phyloP scores from a whole-genome alignment of 2,888 invertebrate species.

The Spialia ferax region DNA sequence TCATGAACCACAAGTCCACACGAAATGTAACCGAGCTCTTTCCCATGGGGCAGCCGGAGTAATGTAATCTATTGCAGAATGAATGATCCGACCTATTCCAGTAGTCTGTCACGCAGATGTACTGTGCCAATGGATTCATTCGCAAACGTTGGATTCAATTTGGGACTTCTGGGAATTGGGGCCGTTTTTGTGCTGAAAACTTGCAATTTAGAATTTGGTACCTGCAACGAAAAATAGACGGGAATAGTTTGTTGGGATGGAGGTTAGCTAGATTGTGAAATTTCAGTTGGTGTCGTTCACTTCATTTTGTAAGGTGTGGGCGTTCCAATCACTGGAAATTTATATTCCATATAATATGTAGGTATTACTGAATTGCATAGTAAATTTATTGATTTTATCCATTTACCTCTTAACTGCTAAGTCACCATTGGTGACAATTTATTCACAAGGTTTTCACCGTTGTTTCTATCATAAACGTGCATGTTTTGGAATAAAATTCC shows the following conservation, averaged over 20 bases:
- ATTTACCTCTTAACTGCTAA: no score
- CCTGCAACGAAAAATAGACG: constrained; percentile 18
- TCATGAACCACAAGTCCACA: background rate
- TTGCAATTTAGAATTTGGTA: constrained; percentile 40
- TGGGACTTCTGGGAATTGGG: constrained; percentile 34
- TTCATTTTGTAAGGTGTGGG: background rate
- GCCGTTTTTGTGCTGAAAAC: constrained; percentile 30
- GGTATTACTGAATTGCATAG: no score
- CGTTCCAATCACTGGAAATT: no score
- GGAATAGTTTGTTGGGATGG: background rate
- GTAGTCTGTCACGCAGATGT: constrained; percentile 30
- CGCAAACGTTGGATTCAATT: constrained; percentile 39
- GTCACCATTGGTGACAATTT: no score
- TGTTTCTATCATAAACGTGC: background rate
- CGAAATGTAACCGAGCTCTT: constrained; percentile 16
- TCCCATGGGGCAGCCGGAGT: constrained; percentile 3
- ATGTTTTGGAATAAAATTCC: background rate
- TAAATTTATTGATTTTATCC: no score
- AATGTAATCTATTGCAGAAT: constrained; percentile 24
- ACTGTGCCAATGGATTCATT: constrained; percentile 32
- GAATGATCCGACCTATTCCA: constrained; percentile 5
- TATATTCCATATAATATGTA: background rate
- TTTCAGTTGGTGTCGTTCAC: constrained; percentile 6
- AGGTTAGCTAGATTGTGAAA: constrained; percentile 1
- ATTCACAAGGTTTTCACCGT: no score